These are phyloP conservation scores for Pseudomugil tenellus DNA, from an alignment of 2,797 vertebrate species.

Conservation along the genomic window DNA sequence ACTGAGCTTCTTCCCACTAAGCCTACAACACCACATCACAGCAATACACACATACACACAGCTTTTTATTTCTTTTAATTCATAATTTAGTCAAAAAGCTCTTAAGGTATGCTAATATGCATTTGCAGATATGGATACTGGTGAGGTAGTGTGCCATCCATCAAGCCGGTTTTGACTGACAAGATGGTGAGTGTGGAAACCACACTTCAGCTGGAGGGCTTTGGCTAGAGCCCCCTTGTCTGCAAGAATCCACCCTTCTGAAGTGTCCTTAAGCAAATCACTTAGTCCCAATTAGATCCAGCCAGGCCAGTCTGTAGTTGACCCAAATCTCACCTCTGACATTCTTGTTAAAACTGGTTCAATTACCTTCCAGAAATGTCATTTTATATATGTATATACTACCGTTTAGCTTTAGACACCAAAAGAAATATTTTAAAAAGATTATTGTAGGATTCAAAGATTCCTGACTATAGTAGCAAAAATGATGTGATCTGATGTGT, in stretches of 20 bases:
- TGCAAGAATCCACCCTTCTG: slow-evolving; percentile 37
- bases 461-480: slow-evolving; percentile 21
- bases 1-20: slow-evolving; percentile 44
- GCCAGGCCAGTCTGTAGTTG: slow-evolving; percentile 23
- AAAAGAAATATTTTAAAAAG: background rate
- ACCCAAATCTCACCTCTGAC: slow-evolving; percentile 52
- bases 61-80: slow-evolving; percentile 19
- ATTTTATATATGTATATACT: slow-evolving; percentile 20
- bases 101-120: background rate
- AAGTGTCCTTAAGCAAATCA: slow-evolving; percentile 61
- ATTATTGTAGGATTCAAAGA: background rate
- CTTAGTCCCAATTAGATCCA: slow-evolving; percentile 14
- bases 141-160: slow-evolving; percentile 21
- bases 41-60: slow-evolving; percentile 30
- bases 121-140: background rate
- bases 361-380: slow-evolving; percentile 17
- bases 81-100: background rate
- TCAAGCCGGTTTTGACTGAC: slow-evolving; percentile 34
- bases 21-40: slow-evolving; percentile 47
- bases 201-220: slow-evolving; percentile 46
- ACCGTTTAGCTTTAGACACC: slow-evolving; percentile 23
- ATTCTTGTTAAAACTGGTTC: slow-evolving; percentile 23
- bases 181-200: slow-evolving; percentile 5
- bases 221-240: slow-evolving; percentile 41
- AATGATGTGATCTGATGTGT: slow-evolving; percentile 29